phyloP scores from a whole-genome alignment of 2,113 vertebrate species.

The Acanthochromis polyacanthus region DNA sequence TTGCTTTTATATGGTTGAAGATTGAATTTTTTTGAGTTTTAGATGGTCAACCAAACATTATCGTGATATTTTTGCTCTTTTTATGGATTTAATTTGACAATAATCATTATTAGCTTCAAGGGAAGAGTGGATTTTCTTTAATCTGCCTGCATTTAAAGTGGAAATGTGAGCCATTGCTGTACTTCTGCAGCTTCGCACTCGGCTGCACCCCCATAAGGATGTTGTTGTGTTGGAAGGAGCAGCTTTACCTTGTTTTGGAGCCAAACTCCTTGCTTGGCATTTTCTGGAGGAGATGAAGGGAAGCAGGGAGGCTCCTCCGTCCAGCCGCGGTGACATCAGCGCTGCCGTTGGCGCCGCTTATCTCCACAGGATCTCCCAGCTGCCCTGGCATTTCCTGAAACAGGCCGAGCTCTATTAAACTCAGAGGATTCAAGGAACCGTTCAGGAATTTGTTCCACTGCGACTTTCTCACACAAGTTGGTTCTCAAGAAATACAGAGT shows the following conservation, averaged over 20 bases:
- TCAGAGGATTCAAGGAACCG: constrained; percentile 14
- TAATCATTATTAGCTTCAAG: too few species aligned
- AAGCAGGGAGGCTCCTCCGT: constrained; percentile 16
- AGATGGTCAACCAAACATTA: too few species aligned
- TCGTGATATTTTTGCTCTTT: too few species aligned
- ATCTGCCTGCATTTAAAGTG: too few species aligned
- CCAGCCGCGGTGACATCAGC: constrained; percentile 68
- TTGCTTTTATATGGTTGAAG: too few species aligned
- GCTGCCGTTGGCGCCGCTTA: constrained; percentile 75
- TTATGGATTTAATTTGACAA: too few species aligned
- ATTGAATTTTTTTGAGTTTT: too few species aligned
- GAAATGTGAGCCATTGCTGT: too few species aligned
- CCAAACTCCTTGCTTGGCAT: constrained; percentile 38
- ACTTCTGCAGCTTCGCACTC: too few species aligned
- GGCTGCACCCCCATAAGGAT: constrained; percentile 7
- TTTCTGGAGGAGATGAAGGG: constrained; percentile 17
- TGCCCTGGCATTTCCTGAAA: constrained; percentile 77
- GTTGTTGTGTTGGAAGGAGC: constrained; percentile 4
- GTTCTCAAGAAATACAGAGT: constrained; percentile 2
- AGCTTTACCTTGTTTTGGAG: constrained; percentile 52
- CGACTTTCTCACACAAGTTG: not conserved
- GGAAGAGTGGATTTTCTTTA: too few species aligned
- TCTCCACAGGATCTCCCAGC: constrained; percentile 76
- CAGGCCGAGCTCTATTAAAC: constrained; percentile 34
- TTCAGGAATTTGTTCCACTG: constrained; percentile 11